Evolutionary conservation across 2,797 vertebrate species (phyloP).

Genomic region (Todus mexicanus): DNA sequence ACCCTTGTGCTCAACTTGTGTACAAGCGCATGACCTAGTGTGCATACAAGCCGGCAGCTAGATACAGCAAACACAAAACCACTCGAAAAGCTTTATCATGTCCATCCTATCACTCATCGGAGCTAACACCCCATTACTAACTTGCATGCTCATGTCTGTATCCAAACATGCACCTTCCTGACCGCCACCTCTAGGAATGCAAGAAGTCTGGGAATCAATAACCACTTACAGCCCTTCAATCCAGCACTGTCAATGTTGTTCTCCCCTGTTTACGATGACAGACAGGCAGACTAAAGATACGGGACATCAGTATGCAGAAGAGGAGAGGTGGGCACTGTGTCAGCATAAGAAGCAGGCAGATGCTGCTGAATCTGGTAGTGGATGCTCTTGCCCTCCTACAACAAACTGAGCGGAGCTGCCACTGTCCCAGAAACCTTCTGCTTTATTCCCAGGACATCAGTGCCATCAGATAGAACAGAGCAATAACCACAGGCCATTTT

Average conservation of each 20-base stretch:
- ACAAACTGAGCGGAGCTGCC: not conserved
- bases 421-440: not conserved
- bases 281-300: slow-evolving; percentile 30
- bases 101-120: not conserved
- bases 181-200: not conserved
- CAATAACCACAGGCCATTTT: not conserved
- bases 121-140: not conserved
- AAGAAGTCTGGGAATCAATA: slow-evolving; percentile 57
- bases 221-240: slow-evolving; percentile 64
- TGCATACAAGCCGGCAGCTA: not conserved
- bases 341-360: slow-evolving; percentile 33
- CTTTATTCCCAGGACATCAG: not conserved
- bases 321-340: not conserved
- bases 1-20: not conserved
- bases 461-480: not conserved
- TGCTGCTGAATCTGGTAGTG: not conserved
- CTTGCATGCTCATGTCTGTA: not conserved
- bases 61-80: not conserved
- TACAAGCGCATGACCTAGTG: not conserved
- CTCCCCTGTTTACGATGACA: slow-evolving; percentile 23
- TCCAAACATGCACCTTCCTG: not conserved
- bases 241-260: slow-evolving; percentile 50
- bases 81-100: not conserved
- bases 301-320: slow-evolving; percentile 50
- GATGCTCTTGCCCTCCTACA: not conserved